Evolutionary conservation across 1,140 invertebrate genomes (phyloP), one percentile per base, ranked within the genome.

Genomic region (Dendroctonus ponderosae): DNA sequence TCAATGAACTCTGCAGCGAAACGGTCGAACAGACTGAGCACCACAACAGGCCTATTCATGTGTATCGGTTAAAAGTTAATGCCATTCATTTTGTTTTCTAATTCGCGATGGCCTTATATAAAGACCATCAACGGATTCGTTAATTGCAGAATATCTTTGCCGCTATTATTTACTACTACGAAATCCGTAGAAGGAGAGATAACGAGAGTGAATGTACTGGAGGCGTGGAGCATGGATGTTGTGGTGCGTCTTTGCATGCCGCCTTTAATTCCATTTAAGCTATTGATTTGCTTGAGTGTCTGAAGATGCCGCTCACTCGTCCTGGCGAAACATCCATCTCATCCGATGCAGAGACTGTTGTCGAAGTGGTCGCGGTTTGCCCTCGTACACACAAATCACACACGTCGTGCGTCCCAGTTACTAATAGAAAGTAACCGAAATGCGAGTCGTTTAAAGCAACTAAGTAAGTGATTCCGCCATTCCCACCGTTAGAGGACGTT

Each of bases 131-230:
- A 42, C 41, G 40, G 40, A 63, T 63, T 52, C 61, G 61, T 54
- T 63, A 63, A 54, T 63, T 63, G 61, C 61, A 63, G 61, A 63
- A 63, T 26, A 26, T 63, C 61, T 53, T 54, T 63, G 50, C 50
- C 14, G 50, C 61, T 53, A 63, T 63, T 63, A 63, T 63, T 44
- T 63, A 63, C 61, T 63, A 63, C 61, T 54, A 63, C 61, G 61
- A 54, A 63, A 63, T 63, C 61, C 54, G 26, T 26, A 26, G 26
- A 53, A 56, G 12, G 46, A 62, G 40, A 63, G 61, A 63, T 63
- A 63, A 63, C 61, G 61, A 63, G 61, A 63, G 61, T 63, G 61
- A 63, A 63, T 63, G 61, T 63, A 63, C 61, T 40, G n/a, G 39
- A 54, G 61, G 61, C 61, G 61, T 63, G 61, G 61, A 63, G 61